Evolutionary conservation across 2,113 vertebrate genomes (phyloP), one percentile per base, ranked within the genome.

Genomic region (Vanacampus margaritifer): DNA sequence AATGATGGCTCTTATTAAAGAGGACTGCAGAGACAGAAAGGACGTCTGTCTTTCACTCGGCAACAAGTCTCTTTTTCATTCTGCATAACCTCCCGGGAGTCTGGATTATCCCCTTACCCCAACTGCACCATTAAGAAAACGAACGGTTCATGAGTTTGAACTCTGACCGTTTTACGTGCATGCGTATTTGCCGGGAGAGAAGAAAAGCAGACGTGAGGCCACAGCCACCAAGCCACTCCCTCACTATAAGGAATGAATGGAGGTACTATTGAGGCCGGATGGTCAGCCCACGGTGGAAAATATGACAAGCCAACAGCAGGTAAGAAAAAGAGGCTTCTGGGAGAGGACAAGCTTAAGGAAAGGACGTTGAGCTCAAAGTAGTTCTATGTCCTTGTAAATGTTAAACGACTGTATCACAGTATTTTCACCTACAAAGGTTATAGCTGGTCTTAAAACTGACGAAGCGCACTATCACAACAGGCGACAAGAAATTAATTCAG

Each of bases 251-350:
- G 73, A 72, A 88, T 90, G 88, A 91, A 90, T 87, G 82, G 69
- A 74, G 63, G 80, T 84, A 86, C 86, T 91, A 85, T 91, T 83
- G 77, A 78, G 79, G 43, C 67, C n/a, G 65, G 75, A 80, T 46
- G 58, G 50, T 79, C 79, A 64, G 65, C 84, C 82, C 80, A 85
- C 80, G 36, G 77, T 82, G 90, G 89, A 91, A 90, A 90, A 77
- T 88, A 81, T 88, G 84, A 88, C 36, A 21, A 56, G 64, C 72
- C 68, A 48, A 71, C 71, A 71, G 78, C 81, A 48, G 46, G 89
- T 85, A 84, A 74, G 75, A 79, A 79, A 80, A 64, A 69, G 82
- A 73, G 69, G 64, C 80, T 80, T 72, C 74, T 79, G 67, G 72
- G 64, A 37, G 19, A 1, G 59, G 35, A 65, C 8, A 39, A 32